Base-by-base conservation (phyloP, 2,888 invertebrate species). In the Macaria liturata region DNA sequence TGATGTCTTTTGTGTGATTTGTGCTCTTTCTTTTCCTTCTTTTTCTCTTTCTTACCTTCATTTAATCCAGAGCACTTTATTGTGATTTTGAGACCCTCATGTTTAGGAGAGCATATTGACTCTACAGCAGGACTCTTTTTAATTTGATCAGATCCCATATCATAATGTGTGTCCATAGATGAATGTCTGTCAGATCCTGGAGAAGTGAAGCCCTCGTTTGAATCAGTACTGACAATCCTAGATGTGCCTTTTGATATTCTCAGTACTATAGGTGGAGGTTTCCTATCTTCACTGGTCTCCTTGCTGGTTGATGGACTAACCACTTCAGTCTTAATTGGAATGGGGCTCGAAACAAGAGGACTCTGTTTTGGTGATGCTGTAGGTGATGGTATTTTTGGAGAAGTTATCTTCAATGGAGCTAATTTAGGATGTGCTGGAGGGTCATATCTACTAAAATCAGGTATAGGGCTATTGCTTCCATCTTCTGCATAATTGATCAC, bases 201-300 rank as follows among this genome's bases (percentile, higher is more conserved):
- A 51, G 93, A 93, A 66, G 91, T 93, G 49, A 92, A 90, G 51
- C 93, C 93, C 77, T 93, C 93, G 87, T 94, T 94, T 57, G 94
- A 94, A 74, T 94, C 94, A 52, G 94, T 94, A 75, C 94, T 94
- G 55, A 94, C 93, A 77, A 94, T 91, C 67, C 94, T 93, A 50
- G 94, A 94, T 57, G 94, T 94, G 51, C 94, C 94, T 87, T 97
- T 96, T 67, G 97, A 97, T 93, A 97, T 97, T 87, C 97, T 93
- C 65, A 97, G 89, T 54, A 97, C 97, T 76, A 97, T 97, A 32
- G 97, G 97, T 46, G 97, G 96, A 81, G 96, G 95, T 68, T 92
- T 92, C 39, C 88, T 80, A 67, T 91, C 91, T 59, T 91, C 91
- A 80, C 78, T 85, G 47, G 82, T 70, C 54, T 92, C 91, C 76